Percentiles rank a stretch among this genome's conserved stretches.
These are phyloP conservation scores for Gryllus bimaculatus DNA, from an alignment of 1,140 invertebrate species.

Conservation along the genomic window DNA sequence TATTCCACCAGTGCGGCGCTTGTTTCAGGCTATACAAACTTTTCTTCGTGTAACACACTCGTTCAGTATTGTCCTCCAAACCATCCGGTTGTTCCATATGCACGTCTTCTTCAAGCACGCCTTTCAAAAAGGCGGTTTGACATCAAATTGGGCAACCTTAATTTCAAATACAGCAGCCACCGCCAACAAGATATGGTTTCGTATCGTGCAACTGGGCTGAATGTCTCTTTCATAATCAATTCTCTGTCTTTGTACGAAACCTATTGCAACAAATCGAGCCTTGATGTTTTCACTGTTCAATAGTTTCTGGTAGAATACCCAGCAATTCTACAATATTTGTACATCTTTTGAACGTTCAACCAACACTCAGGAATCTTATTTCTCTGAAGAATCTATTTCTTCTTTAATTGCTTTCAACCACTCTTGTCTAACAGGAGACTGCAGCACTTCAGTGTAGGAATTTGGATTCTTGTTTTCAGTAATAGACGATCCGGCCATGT, in stretches of 20 bases:
- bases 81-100: conserved; percentile 34
- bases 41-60: conserved; percentile 33
- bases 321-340: too few species aligned
- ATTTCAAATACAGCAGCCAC: conserved; percentile 29
- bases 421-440: too few species aligned
- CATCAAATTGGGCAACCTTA: conserved; percentile 31
- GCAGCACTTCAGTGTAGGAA: too few species aligned
- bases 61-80: conserved; percentile 26
- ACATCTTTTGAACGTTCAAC: too few species aligned
- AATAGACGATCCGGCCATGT: too few species aligned
- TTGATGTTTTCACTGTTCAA: conserved; percentile 22
- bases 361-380: too few species aligned
- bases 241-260: conserved; percentile 32
- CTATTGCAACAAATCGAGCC: conserved; percentile 37
- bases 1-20: conserved; percentile 29
- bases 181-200: conserved; percentile 32
- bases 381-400: too few species aligned
- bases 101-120: conserved; percentile 33
- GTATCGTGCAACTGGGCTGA: conserved; percentile 30
- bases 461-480: too few species aligned
- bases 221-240: conserved; percentile 33
- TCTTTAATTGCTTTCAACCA: too few species aligned
- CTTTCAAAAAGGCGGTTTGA: conserved; percentile 35
- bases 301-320: too few species aligned
- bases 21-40: conserved; percentile 36